phyloP scores from a whole-genome alignment of 2,888 invertebrate species.

The Apodemia duryi region DNA sequence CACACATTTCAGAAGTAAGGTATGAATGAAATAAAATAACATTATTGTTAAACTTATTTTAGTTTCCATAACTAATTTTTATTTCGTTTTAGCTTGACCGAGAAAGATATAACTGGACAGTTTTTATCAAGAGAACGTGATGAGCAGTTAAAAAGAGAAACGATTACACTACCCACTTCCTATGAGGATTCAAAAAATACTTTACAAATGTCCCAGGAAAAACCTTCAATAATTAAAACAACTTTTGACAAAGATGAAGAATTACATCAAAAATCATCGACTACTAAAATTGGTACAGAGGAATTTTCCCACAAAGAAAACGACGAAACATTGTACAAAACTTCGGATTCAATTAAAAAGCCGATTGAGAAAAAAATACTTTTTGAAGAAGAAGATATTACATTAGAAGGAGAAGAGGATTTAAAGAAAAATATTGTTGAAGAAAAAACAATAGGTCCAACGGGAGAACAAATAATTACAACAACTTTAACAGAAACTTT shows the following conservation, averaged over 20 bases:
- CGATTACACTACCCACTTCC: neutral
- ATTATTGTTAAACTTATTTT: slow-evolving; percentile 9
- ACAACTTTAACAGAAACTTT: slow-evolving; percentile 27
- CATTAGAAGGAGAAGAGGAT: slow-evolving; percentile 17
- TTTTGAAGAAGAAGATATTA: neutral
- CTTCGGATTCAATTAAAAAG: neutral
- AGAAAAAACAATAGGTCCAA: slow-evolving; percentile 22
- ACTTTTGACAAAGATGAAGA: neutral
- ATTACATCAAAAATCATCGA: neutral
- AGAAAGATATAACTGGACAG: slow-evolving; percentile 51
- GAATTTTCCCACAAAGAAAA: slow-evolving; percentile 12
- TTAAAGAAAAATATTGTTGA: slow-evolving; percentile 12
- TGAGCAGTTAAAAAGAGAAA: slow-evolving; percentile 57
- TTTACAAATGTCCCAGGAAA: neutral
- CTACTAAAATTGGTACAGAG: no score
- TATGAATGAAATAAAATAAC: slow-evolving; percentile 32
- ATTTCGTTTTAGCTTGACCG: slow-evolving; percentile 43
- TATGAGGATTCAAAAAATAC: neutral
- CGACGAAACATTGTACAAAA: slow-evolving; percentile 1
- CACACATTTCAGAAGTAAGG: slow-evolving; percentile 72
- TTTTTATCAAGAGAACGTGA: slow-evolving; percentile 61
- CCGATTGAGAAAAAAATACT: slow-evolving; percentile 4
- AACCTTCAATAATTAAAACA: neutral
- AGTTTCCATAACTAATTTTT: neutral
- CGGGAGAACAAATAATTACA: slow-evolving; percentile 26